Evolutionary conservation across 2,797 vertebrate species (phyloP), one percentile per base, ranked within the genome.

Genomic region (Bryconaethiops microstoma): DNA sequence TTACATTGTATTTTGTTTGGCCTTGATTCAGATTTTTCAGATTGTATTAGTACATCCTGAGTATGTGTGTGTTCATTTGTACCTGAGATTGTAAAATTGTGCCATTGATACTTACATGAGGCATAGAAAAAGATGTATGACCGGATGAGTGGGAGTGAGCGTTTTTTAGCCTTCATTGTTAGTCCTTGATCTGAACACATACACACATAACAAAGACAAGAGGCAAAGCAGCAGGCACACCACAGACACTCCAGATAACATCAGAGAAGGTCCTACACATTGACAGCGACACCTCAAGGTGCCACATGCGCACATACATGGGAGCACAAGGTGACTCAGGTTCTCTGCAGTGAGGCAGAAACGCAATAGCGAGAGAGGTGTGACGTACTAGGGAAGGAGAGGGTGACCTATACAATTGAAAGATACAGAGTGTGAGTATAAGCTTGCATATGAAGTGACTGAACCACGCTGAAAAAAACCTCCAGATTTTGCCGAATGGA

Each of bases 311-410:
- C 35, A 48, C 39, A n/a, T 3, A 8, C 10, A 45, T 17, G 23
- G 6, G 8, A 45, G 7, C 45, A 40, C 19, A 68, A 17, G 40
- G 40, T 68, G 25, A 35, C 16, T 40, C 29, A 8, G 40, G 9
- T 29, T 62, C 40, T 59, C 64, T 81, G 42, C 54, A 63, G 14
- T 64, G 7, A 63, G 29, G 63, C n/a, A 29, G 7, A 48, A 77
- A 71, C 55, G 70, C 35, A 64, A 29, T n/a, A 10, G 50, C 5
- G 73, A 42, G 21, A 48, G 55, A 48, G 40, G 68, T 62, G 64
- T 62, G 48, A 63, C 57, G 23, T 42, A 12, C 42, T 40, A 4
- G 35, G 48, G 63, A 62, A 16, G 21, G 69, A 52, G 25, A 59
- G 60, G 64, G 12, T 14, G 57, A 64, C 25, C 50, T 42, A 57